These are phyloP conservation scores for Catocala fraxini DNA, from an alignment of 2,888 invertebrate species.

Conservation along the genomic window DNA sequence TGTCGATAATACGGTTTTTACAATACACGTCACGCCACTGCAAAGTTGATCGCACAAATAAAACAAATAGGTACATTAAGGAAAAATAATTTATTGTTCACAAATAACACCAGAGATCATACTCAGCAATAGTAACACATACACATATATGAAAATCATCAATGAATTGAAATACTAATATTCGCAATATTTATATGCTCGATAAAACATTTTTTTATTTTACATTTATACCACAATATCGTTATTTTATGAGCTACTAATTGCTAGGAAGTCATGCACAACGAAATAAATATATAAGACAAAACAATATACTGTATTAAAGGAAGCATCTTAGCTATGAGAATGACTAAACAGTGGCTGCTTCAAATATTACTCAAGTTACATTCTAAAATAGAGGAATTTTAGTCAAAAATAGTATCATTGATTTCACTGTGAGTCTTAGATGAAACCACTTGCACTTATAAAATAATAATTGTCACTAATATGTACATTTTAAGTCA, in stretches of 20 bases:
- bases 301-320: slow-evolving; percentile 53
- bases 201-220: slow-evolving; percentile 5
- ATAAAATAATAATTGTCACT: slow-evolving; percentile 31
- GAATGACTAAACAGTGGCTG: slow-evolving; percentile 20
- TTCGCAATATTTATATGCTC: neutral
- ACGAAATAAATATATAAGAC: slow-evolving; percentile 71
- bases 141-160: slow-evolving; percentile 41
- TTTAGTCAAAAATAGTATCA: slow-evolving; percentile 28
- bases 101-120: slow-evolving; percentile 73
- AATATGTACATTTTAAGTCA: slow-evolving; percentile 37
- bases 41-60: slow-evolving; percentile 27
- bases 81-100: slow-evolving; percentile 80
- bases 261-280: slow-evolving; percentile 60
- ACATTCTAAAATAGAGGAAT: slow-evolving; percentile 19
- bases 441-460: slow-evolving; percentile 38
- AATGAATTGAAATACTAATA: slow-evolving; percentile 21
- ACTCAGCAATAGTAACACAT: slow-evolving; percentile 74
- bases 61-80: slow-evolving; percentile 35
- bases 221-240: slow-evolving; percentile 29
- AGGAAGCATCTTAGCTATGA: slow-evolving; percentile 16
- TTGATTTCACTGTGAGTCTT: slow-evolving; percentile 20
- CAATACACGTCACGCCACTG: slow-evolving; percentile 16
- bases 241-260: slow-evolving; percentile 54
- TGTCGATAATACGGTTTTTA: slow-evolving; percentile 20
- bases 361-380: slow-evolving; percentile 23